phyloP scores from a whole-genome alignment of 92 coral and sea anemone genomes.

The Nematostella vectensis region DNA sequence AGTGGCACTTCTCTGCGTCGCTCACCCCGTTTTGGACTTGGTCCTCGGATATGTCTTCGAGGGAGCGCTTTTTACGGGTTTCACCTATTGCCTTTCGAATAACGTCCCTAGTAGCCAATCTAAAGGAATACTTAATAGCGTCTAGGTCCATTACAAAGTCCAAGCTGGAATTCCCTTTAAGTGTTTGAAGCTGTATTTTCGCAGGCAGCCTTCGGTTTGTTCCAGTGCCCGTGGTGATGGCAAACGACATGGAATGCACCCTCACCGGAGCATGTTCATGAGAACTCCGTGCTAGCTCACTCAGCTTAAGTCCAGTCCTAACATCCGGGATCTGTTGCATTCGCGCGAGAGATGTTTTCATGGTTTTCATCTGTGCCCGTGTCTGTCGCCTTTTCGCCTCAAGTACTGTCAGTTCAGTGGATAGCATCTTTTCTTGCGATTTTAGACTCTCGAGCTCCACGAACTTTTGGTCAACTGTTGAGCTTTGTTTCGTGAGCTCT shows the following conservation, averaged over 20 bases:
- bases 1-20: conserved; percentile 11
- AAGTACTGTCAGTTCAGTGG: conserved; percentile 22
- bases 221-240: conserved; percentile 11
- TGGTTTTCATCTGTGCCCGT: conserved; percentile 14
- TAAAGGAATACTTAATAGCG: conserved; percentile 25
- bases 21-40: neutral
- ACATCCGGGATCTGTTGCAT: conserved; percentile 34
- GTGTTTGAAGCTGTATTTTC: conserved; percentile 9
- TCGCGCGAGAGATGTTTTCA: conserved; percentile 13
- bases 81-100: conserved; percentile 22
- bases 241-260: conserved; percentile 27
- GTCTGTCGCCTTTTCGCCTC: conserved; percentile 30
- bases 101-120: conserved; percentile 29
- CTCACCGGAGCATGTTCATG: conserved; percentile 17
- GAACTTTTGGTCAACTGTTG: conserved; percentile 9
- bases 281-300: neutral
- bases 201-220: conserved; percentile 34
- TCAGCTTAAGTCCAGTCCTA: conserved; percentile 25
- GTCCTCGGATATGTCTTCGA: neutral
- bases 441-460: conserved; percentile 29
- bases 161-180: conserved; percentile 13
- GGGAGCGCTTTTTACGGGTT: conserved; percentile 13
- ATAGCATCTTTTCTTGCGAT: conserved; percentile 24
- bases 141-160: conserved; percentile 45
- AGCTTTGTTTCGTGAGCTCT: conserved; percentile 12